Evolutionary conservation across 30 jellyfish, hydroid and myxozoan genomes (phyloP).

Genomic region (Hydractinia echinata): DNA sequence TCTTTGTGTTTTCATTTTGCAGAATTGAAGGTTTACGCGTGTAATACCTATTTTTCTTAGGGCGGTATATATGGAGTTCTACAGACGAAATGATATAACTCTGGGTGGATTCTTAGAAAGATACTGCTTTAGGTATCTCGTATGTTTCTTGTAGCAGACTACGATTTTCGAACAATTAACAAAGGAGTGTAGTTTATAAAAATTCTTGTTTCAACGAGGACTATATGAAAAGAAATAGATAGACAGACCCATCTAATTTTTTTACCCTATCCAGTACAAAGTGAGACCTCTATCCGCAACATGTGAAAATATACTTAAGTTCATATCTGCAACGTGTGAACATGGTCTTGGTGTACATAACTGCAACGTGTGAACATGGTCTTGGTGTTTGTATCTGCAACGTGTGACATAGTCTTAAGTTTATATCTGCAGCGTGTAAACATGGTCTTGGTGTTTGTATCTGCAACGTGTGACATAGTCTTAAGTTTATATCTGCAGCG

Average conservation of each 20-base stretch:
- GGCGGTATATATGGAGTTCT: constrained; percentile 96
- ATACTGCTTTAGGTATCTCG: constrained; percentile 77
- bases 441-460: background rate
- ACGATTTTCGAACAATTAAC: background rate
- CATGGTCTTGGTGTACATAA: too few relatives aligned
- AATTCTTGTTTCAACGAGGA: too few relatives aligned
- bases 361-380: too few relatives aligned
- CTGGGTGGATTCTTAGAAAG: constrained; percentile 93
- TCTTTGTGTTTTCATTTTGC: too few relatives aligned
- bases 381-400: too few relatives aligned
- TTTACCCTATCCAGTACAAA: too few relatives aligned
- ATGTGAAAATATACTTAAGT: too few relatives aligned
- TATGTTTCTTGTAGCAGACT: background rate
- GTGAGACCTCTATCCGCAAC: too few relatives aligned
- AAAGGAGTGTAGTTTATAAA: background rate
- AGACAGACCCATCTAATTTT: too few relatives aligned
- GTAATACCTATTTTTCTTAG: constrained; percentile 26
- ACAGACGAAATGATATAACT: constrained; percentile 92
- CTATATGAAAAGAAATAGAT: too few relatives aligned
- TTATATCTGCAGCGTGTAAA: background rate
- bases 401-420: background rate
- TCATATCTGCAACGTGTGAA: background rate
- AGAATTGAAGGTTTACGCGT: too few relatives aligned
- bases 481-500: background rate
- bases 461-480: background rate